Evolutionary conservation across 2,888 invertebrate genomes (phyloP).

Genomic region (Drosophila cracens): DNA sequence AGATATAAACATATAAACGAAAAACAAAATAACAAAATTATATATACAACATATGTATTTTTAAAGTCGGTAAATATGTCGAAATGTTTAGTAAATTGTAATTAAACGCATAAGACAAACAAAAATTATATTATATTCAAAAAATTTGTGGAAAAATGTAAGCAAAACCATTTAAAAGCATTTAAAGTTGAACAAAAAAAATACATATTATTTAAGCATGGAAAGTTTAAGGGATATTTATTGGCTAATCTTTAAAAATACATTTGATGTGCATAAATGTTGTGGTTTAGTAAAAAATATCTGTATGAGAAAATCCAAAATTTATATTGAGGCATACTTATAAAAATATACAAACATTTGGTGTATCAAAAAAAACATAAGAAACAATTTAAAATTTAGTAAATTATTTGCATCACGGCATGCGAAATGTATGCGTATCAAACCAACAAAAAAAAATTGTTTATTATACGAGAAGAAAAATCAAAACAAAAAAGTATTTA

Average conservation of each 20-base stretch:
- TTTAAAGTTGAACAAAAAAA: slow-evolving; percentile 46
- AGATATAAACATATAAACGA: slow-evolving; percentile 39
- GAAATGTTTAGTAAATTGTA: slow-evolving; percentile 71
- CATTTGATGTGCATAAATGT: slow-evolving; percentile 75
- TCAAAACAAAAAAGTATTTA: slow-evolving; percentile 77
- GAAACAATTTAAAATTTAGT: slow-evolving; percentile 48
- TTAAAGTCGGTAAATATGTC: slow-evolving; percentile 64
- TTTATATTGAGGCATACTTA: slow-evolving; percentile 45
- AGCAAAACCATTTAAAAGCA: slow-evolving; percentile 49
- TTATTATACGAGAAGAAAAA: slow-evolving; percentile 52
- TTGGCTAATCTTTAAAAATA: slow-evolving; percentile 67
- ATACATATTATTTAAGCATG: slow-evolving; percentile 57
- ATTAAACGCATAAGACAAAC: slow-evolving; percentile 36
- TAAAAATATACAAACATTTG: slow-evolving; percentile 42
- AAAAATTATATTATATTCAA: slow-evolving; percentile 44
- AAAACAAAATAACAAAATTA: slow-evolving; percentile 49
- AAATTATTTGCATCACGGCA: slow-evolving; percentile 57
- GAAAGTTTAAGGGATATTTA: slow-evolving; percentile 47
- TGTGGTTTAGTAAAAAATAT: slow-evolving; percentile 66
- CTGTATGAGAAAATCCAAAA: slow-evolving; percentile 46
- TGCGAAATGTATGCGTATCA: slow-evolving; percentile 40
- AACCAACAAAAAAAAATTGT: slow-evolving; percentile 47
- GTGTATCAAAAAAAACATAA: slow-evolving; percentile 43
- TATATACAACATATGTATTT: slow-evolving; percentile 59
- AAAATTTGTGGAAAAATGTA: slow-evolving; percentile 27